Percentiles rank a stretch among this genome's conserved stretches.
Evolutionary conservation across 2,113 vertebrate genomes (phyloP).

Genomic region (Calidris pugnax): DNA sequence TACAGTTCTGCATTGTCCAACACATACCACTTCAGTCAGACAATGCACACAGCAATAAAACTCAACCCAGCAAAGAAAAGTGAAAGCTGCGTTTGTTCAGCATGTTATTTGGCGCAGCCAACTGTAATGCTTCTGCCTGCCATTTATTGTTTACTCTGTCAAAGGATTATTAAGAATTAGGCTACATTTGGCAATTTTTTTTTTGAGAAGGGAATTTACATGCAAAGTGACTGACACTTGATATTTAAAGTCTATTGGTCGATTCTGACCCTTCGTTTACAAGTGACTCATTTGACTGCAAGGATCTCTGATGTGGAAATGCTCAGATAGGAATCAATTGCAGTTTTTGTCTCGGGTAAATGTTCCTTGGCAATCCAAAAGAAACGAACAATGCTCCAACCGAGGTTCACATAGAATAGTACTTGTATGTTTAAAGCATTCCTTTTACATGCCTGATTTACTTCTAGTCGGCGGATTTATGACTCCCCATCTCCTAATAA

Average conservation of each 20-base stretch:
- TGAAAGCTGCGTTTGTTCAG: slow-evolving; percentile 68
- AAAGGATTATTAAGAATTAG: slow-evolving; percentile 65
- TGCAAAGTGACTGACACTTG: slow-evolving; percentile 59
- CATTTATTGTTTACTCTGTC: slow-evolving; percentile 57
- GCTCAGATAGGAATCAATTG: slow-evolving; percentile 61
- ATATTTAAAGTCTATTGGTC: slow-evolving; percentile 55
- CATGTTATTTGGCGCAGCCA: slow-evolving; percentile 54
- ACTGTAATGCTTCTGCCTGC: slow-evolving; percentile 54
- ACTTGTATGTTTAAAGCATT: slow-evolving; percentile 58
- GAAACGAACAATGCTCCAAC: slow-evolving; percentile 24
- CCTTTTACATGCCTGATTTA: slow-evolving; percentile 59
- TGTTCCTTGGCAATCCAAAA: slow-evolving; percentile 55
- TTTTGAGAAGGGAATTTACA: slow-evolving; percentile 22
- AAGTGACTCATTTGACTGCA: slow-evolving; percentile 62
- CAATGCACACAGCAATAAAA: slow-evolving; percentile 61
- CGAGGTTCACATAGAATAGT: slow-evolving; percentile 13
- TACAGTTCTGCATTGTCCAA: slow-evolving; percentile 4
- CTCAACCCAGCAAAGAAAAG: slow-evolving; percentile 59
- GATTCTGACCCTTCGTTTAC: slow-evolving; percentile 52
- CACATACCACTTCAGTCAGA: slow-evolving; percentile 43
- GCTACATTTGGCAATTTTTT: slow-evolving; percentile 28
- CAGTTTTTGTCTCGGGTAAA: slow-evolving; percentile 58
- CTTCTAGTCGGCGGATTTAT: slow-evolving; percentile 57
- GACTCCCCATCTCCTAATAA: slow-evolving; percentile 59
- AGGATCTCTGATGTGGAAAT: slow-evolving; percentile 65